Evolutionary conservation across 2,888 invertebrate species (phyloP).

Genomic region (Falcaria lacertinaria): DNA sequence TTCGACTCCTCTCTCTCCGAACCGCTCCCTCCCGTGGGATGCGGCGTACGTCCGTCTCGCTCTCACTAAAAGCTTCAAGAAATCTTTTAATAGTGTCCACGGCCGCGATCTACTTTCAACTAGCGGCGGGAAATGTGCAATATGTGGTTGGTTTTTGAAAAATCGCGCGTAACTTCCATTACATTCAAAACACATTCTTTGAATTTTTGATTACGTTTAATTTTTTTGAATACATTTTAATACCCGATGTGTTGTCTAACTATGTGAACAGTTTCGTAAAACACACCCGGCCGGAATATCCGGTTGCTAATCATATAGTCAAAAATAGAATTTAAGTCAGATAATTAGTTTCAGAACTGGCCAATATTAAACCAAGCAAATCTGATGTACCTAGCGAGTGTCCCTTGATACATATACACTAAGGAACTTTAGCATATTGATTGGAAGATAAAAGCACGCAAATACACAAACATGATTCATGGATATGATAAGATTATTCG

Average conservation of each 20-base stretch:
- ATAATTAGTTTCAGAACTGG: conserved; percentile 32
- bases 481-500: conserved; percentile 58
- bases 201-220: conserved; percentile 6
- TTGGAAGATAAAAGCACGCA: conserved; percentile 40
- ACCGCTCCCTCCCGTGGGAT: conserved; percentile 73
- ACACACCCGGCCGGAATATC: not conserved
- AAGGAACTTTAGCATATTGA: conserved; percentile 26
- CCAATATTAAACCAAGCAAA: conserved; percentile 30
- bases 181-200: conserved; percentile 1
- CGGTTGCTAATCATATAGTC: conserved; percentile 15
- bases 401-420: conserved; percentile 11
- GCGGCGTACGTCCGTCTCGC: conserved; percentile 61
- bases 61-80: conserved; percentile 77
- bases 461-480: conserved; percentile 69
- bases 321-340: conserved; percentile 56
- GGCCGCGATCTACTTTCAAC: conserved; percentile 80
- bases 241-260: not conserved
- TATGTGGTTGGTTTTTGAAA: conserved; percentile 46
- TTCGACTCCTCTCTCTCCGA: conserved; percentile 79
- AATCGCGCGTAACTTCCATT: conserved; percentile 34
- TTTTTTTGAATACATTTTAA: not conserved
- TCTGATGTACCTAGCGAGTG: conserved; percentile 23
- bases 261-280: conserved; percentile 1
- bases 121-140: conserved; percentile 73
- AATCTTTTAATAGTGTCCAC: conserved; percentile 81